These are phyloP conservation scores for Dermatemys mawii DNA, from an alignment of 2,113 vertebrate genomes.

Conservation along the genomic window DNA sequence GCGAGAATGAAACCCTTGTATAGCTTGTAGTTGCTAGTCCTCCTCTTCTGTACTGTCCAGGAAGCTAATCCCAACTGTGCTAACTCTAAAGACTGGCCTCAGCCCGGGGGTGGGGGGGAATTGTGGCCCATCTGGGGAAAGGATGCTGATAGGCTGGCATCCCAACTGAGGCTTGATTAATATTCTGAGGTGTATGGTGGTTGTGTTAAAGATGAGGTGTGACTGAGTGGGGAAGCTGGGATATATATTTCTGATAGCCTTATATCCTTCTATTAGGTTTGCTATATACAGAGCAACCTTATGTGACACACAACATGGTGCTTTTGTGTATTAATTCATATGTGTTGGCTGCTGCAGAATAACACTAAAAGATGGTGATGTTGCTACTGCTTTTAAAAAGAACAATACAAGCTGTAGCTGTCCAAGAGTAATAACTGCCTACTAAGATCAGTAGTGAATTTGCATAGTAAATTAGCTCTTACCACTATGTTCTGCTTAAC, in stretches of 20 bases:
- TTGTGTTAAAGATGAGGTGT: neutral
- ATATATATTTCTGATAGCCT: neutral
- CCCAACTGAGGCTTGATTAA: neutral
- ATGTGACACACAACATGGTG: neutral
- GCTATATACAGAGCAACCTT: neutral
- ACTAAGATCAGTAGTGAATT: neutral
- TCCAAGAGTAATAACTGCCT: neutral
- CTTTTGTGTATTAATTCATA: neutral
- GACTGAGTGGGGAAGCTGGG: neutral
- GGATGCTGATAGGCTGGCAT: no score
- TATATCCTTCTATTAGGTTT: neutral
- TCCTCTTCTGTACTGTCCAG: no score
- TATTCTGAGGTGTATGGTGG: neutral
- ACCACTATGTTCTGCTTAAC: neutral
- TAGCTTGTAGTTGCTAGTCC: neutral
- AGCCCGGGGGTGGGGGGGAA: no score
- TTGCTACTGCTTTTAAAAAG: neutral
- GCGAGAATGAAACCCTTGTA: neutral
- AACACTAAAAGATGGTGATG: neutral
- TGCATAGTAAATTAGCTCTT: neutral
- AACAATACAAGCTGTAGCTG: neutral
- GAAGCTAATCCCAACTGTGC: no score
- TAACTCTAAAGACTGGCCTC: neutral
- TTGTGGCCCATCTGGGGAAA: neutral
- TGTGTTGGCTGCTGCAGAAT: neutral